Evolutionary conservation across 2,888 invertebrate genomes (phyloP).

Genomic region (Luperina testacea): DNA sequence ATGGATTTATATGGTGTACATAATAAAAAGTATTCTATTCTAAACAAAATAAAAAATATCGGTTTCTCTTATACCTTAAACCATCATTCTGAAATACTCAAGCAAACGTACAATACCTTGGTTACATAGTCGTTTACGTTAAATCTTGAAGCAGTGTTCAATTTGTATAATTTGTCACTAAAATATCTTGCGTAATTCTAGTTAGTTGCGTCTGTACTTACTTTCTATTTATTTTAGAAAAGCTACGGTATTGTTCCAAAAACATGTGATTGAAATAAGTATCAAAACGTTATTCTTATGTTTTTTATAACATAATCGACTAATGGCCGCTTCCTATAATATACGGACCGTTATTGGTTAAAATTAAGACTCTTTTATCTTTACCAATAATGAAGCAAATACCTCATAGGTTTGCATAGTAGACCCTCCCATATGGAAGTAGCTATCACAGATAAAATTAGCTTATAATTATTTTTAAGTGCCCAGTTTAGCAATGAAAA

Average conservation of each 20-base stretch:
- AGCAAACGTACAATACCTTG: constrained; percentile 5
- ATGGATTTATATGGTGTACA: not conserved
- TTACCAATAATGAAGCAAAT: too few relatives aligned
- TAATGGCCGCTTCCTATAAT: too few relatives aligned
- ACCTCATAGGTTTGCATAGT: too few relatives aligned
- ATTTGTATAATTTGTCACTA: constrained; percentile 35
- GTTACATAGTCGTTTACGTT: constrained; percentile 19
- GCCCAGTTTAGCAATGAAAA: too few relatives aligned
- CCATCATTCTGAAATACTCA: constrained; percentile 3
- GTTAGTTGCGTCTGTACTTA: not conserved
- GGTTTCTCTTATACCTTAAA: constrained; percentile 5
- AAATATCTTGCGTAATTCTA: constrained; percentile 11
- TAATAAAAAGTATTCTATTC: not conserved
- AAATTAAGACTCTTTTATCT: too few relatives aligned
- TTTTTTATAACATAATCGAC: too few relatives aligned
- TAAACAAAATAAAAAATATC: not conserved
- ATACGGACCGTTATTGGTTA: too few relatives aligned
- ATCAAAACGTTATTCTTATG: too few relatives aligned
- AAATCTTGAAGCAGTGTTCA: constrained; percentile 21
- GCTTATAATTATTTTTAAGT: too few relatives aligned
- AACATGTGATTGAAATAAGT: not conserved
- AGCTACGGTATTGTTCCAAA: not conserved
- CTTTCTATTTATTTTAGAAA: constrained; percentile 8
- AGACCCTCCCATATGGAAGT: too few relatives aligned
- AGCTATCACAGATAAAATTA: too few relatives aligned